Evolutionary conservation across 2,113 vertebrate species (phyloP).

Genomic region (Merops nubicus): DNA sequence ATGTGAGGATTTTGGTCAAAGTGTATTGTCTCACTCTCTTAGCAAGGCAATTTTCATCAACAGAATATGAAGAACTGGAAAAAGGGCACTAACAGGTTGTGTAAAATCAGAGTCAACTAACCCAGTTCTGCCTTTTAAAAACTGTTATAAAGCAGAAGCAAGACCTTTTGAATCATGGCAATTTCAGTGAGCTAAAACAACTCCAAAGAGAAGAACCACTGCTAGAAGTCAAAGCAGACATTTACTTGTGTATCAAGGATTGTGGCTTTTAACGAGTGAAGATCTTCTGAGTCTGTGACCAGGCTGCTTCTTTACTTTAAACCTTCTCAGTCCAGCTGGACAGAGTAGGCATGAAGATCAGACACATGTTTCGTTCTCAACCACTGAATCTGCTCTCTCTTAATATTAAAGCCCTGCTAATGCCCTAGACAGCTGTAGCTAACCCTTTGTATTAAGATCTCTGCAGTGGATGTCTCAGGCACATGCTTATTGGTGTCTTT

Average conservation of each 20-base stretch:
- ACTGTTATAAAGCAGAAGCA: not conserved
- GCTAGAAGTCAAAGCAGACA: not conserved
- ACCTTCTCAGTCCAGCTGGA: not conserved
- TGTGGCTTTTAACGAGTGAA: not conserved
- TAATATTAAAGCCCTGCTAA: not conserved
- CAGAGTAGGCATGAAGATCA: not conserved
- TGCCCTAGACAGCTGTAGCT: not conserved
- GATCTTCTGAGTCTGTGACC: not conserved
- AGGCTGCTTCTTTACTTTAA: not conserved
- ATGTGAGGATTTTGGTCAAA: not conserved
- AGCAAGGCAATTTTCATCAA: not conserved
- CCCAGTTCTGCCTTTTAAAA: not conserved
- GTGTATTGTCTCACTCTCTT: not conserved
- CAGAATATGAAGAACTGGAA: not conserved
- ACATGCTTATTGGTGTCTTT: conserved; percentile 25
- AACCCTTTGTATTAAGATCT: conserved; percentile 37
- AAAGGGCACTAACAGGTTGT: not conserved
- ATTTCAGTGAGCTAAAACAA: not conserved
- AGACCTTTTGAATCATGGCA: not conserved
- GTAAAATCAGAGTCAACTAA: not conserved
- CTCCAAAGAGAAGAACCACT: not conserved
- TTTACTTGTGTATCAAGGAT: not conserved
- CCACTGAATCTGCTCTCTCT: not conserved
- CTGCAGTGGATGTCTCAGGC: not conserved
- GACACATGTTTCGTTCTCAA: not conserved